Evolutionary conservation across 2,113 vertebrate species (phyloP), one percentile per base, ranked within the genome.

Genomic region (Sphaerodactylus townsendi): DNA sequence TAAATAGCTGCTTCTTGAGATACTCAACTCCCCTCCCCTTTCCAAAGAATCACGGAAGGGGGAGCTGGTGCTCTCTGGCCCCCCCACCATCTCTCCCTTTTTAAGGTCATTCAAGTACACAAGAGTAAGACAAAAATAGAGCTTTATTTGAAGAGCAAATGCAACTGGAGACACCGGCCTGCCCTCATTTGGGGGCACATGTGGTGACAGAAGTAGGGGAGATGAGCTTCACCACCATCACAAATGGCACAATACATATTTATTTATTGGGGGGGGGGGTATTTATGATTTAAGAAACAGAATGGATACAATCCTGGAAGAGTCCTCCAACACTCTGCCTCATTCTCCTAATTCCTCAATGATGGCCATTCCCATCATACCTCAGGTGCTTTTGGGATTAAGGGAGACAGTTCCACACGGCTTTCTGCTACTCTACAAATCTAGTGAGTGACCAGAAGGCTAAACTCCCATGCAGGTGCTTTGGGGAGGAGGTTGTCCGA

Each of bases 121-220:
- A 0, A 62, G 74, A 87, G 66, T 90, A 88, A 33, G 3, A 93
- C 87, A 92, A 94, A 94, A 95, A 94, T 92, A 95, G 92, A 94
- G 65, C 41, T 95, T 94, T 92, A 93, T 94, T 95, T 73, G 0
- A 59, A 17, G 91, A 86, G 91, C 82, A 85, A 90, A 88, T 37
- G 89, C 89, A 72, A 74, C 23, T 1, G 0, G 85, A 93, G 89
- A 84, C 10, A 82, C 66, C 56, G 46, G 65, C 66, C 0, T 10
- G n/a, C 5, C 65, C 30, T 28, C 13, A 25, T 13, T 74, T 28
- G 72, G 10, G 64, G 10, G 64, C 72, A 70, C 65, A 35, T 8
- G 0, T 53, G 6, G 0, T 8, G 77, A 39, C 48, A 69, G 70
- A 0, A 0, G 70, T 2, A 14, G 11, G 25, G 7, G 71, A 2